phyloP scores from a whole-genome alignment of 2,113 vertebrate species.

The Phycodurus eques region DNA sequence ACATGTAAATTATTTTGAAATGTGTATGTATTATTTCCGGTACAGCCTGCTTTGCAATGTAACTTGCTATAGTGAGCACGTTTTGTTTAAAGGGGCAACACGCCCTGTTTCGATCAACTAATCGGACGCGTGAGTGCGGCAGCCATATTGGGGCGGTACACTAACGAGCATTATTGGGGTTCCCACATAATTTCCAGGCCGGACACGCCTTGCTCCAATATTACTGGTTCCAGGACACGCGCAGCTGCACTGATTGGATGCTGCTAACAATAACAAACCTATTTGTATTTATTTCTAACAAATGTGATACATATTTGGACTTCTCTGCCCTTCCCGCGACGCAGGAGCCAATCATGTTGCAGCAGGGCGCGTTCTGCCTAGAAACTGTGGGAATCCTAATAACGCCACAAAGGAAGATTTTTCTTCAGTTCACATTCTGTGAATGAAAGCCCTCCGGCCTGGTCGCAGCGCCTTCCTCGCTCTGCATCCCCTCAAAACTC shows the following conservation, averaged over 20 bases:
- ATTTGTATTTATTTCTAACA: too few relatives aligned
- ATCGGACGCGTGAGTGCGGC: not conserved
- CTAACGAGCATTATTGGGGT: not conserved
- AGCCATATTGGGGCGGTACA: not conserved
- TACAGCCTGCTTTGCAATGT: fast-evolving
- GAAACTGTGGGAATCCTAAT: not conserved
- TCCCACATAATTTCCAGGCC: too few relatives aligned
- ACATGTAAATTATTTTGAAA: not conserved
- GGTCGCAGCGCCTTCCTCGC: not conserved
- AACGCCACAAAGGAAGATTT: not conserved
- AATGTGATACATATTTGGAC: too few relatives aligned
- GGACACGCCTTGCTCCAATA: too few relatives aligned
- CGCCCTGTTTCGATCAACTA: not conserved
- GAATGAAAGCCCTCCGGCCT: not conserved
- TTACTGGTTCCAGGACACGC: too few relatives aligned
- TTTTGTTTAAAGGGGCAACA: too few relatives aligned
- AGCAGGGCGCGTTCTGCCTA: too few relatives aligned
- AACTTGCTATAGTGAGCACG: not conserved
- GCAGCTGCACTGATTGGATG: too few relatives aligned
- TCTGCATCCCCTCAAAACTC: constrained; percentile 2
- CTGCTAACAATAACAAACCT: too few relatives aligned
- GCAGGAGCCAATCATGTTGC: too few relatives aligned
- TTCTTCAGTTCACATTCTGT: not conserved
- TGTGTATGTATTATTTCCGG: fast-evolving
- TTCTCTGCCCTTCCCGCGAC: too few relatives aligned